Evolutionary conservation across 37 sponge, comb jelly and placozoan species (phyloP), one percentile per base, ranked within the genome.

Genomic region (Mnemiopsis leidyi): DNA sequence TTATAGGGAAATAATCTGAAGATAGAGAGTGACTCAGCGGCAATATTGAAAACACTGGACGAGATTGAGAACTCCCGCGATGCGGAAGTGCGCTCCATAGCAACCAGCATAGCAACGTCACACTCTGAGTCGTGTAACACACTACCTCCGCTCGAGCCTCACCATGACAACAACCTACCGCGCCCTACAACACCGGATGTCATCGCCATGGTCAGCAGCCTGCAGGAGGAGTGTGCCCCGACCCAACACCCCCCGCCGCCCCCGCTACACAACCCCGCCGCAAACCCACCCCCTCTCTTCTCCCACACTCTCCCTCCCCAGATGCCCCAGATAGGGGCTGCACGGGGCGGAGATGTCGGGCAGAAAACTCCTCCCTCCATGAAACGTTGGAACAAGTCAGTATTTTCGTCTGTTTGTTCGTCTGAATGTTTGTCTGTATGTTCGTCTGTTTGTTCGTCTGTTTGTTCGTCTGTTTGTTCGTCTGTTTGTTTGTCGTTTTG

Each of bases 181-280:
- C 90, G 90, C 32, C 90, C 90, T 25, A 85, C 90, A 18, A 85
- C 90, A 28, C 90, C 90, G 1, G 90, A 85, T 39, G 90, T 85
- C 3, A 85, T 85, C 9, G 90, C 90, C 1, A 85, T 85, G 90
- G 90, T 85, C 3, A 38, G 35, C 26, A 36, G 38, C 2, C 38
- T 85, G 29, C 61, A 39, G 40, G 90, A 85, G 61, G 61, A 85
- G 40, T 38, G 61, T 39, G 48, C 61, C 36, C 29, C 39, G 24
- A 23, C 28, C 61, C 3, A 13, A n/a, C 28, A 38, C 90, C 90
- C 90, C 26, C 61, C 90, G 0, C 90, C 90, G 2, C 90, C 90
- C 1, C 90, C 90, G 0, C 90, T 85, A 3, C 90, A 85, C 61
- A 85, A 85, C 48, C 90, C 90, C 1, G 90, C 90, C 0, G 90